phyloP scores from a whole-genome alignment of 2,113 vertebrate genomes.

The Otis tarda region DNA sequence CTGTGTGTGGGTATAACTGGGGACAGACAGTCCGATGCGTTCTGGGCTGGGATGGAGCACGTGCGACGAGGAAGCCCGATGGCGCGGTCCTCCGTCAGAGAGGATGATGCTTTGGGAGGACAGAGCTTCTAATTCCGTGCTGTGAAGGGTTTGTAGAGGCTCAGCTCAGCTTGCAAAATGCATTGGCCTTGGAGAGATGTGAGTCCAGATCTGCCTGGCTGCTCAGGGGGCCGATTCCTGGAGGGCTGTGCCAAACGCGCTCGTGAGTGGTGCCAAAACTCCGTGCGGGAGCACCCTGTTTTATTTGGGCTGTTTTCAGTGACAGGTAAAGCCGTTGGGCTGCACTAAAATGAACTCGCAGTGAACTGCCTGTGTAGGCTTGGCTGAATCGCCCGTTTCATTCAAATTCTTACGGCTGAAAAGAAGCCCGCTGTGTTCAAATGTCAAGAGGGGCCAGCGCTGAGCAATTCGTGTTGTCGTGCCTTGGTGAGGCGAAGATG shows the following conservation, averaged over 20 bases:
- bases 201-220: background rate
- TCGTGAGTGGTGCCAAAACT: background rate
- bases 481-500: background rate
- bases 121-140: accelerated
- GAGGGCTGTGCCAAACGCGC: background rate
- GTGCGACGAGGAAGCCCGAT: accelerated
- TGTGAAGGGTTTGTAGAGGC: background rate
- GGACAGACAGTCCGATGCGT: accelerated
- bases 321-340: constrained; percentile 37
- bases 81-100: accelerated
- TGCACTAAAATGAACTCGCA: constrained; percentile 18
- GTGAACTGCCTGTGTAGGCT: constrained; percentile 58
- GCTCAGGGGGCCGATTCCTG: accelerated
- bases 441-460: background rate
- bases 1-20: background rate
- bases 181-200: accelerated
- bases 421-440: background rate
- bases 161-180: background rate
- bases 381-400: constrained; percentile 41
- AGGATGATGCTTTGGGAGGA: background rate
- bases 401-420: constrained; percentile 59
- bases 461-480: background rate
- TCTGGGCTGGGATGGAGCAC: background rate
- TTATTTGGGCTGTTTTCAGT: background rate
- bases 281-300: background rate